phyloP scores from a whole-genome alignment of 1,140 invertebrate genomes.

The Fopius arisanus region DNA sequence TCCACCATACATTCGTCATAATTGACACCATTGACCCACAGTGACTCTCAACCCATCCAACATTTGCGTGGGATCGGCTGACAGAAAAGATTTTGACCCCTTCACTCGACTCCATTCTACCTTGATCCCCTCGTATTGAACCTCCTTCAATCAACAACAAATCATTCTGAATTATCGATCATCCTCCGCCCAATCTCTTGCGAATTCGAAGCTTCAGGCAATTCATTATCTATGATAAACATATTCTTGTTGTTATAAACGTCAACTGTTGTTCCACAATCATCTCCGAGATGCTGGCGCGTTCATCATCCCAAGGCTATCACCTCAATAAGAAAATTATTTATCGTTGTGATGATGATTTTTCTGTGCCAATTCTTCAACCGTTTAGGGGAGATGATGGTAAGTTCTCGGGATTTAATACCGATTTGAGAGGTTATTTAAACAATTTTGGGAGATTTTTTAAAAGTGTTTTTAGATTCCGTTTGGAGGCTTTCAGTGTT shows the following conservation, averaged over 20 bases:
- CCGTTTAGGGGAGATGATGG: neutral
- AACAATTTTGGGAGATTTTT: too few species aligned
- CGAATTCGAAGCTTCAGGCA: too few species aligned
- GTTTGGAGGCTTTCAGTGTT: too few species aligned
- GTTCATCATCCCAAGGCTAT: neutral
- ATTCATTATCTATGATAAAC: too few species aligned
- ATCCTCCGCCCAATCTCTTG: too few species aligned
- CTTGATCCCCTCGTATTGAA: too few species aligned
- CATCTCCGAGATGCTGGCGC: neutral
- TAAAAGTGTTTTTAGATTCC: too few species aligned
- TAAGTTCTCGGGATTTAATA: too few species aligned
- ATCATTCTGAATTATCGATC: too few species aligned
- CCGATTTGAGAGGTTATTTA: too few species aligned
- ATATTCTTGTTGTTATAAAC: neutral
- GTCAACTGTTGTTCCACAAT: neutral
- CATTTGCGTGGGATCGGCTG: slow-evolving; percentile 6
- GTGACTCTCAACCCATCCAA: slow-evolving; percentile 44
- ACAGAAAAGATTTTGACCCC: neutral
- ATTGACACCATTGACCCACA: slow-evolving; percentile 57
- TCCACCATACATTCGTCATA: slow-evolving; percentile 52
- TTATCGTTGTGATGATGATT: neutral
- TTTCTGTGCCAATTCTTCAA: neutral
- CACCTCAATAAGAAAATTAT: neutral
- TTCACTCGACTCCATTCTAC: neutral
- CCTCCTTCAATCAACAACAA: too few species aligned